phyloP scores from a whole-genome alignment of 2,888 invertebrate genomes.

The Apotomis capreana region DNA sequence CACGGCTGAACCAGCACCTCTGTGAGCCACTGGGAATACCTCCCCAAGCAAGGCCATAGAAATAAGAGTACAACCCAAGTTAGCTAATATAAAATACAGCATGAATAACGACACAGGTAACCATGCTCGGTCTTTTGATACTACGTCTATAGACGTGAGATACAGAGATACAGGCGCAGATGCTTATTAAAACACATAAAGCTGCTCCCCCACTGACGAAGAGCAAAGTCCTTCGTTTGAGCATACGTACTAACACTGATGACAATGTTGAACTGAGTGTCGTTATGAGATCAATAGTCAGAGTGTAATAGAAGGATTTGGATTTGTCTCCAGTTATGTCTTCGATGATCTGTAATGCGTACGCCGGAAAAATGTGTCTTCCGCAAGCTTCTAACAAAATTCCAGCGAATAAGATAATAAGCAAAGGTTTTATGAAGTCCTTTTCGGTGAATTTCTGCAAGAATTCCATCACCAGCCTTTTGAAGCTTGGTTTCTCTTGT shows the following conservation, averaged over 20 bases:
- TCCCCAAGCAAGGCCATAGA: neutral
- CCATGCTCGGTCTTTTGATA: neutral
- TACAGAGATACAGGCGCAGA: neutral
- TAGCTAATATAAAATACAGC: neutral
- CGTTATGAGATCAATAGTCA: neutral
- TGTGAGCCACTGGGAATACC: slow-evolving; percentile 1
- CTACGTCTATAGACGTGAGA: too few relatives aligned
- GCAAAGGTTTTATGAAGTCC: neutral
- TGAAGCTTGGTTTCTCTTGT: too few relatives aligned
- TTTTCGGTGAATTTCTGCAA: neutral
- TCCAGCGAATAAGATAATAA: neutral
- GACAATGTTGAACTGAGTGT: neutral
- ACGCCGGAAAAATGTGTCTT: slow-evolving; percentile 7
- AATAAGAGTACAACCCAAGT: neutral
- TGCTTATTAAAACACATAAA: neutral
- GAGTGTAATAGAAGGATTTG: neutral
- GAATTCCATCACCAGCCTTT: neutral
- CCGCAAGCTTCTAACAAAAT: neutral
- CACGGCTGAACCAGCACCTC: neutral
- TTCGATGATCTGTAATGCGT: neutral
- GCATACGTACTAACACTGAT: neutral
- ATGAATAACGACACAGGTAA: neutral
- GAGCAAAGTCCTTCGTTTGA: neutral
- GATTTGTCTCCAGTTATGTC: neutral
- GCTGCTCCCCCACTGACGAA: neutral